Evolutionary conservation across 2,888 invertebrate genomes (phyloP).

Genomic region (Orchesella flavescens): DNA sequence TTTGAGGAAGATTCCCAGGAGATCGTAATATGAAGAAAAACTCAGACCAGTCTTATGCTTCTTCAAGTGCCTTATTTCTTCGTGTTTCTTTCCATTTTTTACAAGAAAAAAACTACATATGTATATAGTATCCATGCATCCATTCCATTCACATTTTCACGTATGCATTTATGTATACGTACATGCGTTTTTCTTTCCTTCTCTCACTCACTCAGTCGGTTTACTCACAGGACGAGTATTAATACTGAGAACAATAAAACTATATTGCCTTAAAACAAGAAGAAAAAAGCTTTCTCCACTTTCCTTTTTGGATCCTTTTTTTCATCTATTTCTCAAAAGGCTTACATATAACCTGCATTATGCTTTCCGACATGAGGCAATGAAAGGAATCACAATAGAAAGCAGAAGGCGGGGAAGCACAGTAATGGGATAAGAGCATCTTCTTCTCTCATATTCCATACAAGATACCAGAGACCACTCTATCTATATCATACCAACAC

Average conservation of each 20-base stretch:
- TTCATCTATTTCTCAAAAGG: constrained; percentile 32
- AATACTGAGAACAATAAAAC: constrained; percentile 53
- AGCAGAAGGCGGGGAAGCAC: constrained; percentile 19
- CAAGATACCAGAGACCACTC: background rate
- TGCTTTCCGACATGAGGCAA: constrained; percentile 7
- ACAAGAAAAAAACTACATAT: background rate
- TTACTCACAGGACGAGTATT: constrained; percentile 43
- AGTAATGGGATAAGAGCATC: constrained; percentile 30
- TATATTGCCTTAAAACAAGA: constrained; percentile 51
- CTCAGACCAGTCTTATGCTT: background rate
- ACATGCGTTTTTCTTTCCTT: background rate
- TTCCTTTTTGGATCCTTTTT: constrained; percentile 27
- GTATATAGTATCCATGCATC: background rate
- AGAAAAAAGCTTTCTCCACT: constrained; percentile 39
- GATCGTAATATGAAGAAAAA: constrained; percentile 40
- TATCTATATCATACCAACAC: background rate
- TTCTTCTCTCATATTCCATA: constrained; percentile 15
- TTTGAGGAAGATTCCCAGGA: constrained; percentile 54
- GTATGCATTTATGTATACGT: background rate
- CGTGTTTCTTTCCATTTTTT: background rate
- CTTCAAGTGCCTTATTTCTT: background rate
- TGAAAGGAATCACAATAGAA: constrained; percentile 30
- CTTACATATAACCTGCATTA: constrained; percentile 6
- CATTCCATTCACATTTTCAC: background rate
- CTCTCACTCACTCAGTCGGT: background rate